Base-by-base conservation (phyloP, 2,113 vertebrate species). In the Bubo scandiacus region DNA sequence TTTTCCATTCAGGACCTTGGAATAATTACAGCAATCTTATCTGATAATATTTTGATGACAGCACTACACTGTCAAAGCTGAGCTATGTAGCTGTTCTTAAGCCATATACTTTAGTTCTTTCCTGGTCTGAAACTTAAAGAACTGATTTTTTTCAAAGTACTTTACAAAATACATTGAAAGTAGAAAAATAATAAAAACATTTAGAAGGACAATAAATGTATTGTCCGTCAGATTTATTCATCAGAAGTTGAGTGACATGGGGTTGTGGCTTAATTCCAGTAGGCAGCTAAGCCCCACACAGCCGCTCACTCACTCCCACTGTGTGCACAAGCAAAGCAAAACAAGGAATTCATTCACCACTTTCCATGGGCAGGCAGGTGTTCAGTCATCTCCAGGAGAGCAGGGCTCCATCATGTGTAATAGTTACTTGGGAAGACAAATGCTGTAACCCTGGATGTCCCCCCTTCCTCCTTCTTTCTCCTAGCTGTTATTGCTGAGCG, bases 371-470 rank as follows among this genome's bases (percentile, higher is more conserved):
- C 16, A 49, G 54, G 42, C 25, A 43, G 34, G 42, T 11, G 49
- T 59, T 70, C 63, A 40, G 5, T 4, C n/a, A 20, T 14, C 23
- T 40, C 29, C n/a, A 49, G 47, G 8, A 72, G 43, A 62, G 4
- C 27, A 29, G 26, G 19, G 16, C 23, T 70, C 17, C 15, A 13
- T 49, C 12, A 6, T 2, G 1, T 10, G 1, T 49, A 3, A 34
- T 0, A 0, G 21, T 55, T 16, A 34, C 16, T 55, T 55, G 57
- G 58, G 66, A 55, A 47, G 40, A 63, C 40, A 63, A n/a, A 55
- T 3, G 3, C 15, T 5, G 16, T 55, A 12, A 19, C 23, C 8
- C 29, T 11, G 5, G 57, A 49, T 19, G 3, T 47, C 8, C 11
- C 15, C 22, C 12, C 15, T 52, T 52, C 25, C 20, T 55, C 15